phyloP scores from a whole-genome alignment of 2,888 invertebrate species.

The Zhengitettix transpicula region DNA sequence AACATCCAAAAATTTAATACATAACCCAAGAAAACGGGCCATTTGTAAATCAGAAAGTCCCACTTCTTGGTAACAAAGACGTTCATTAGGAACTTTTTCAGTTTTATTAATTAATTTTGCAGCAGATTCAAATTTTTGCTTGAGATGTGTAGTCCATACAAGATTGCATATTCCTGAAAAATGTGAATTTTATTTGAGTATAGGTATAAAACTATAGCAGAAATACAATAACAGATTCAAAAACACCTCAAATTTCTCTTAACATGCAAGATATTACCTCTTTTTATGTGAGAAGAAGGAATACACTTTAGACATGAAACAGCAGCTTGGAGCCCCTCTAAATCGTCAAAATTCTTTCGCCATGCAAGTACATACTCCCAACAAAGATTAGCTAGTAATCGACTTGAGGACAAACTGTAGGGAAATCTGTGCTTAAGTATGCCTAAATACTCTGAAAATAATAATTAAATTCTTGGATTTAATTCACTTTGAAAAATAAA shows the following conservation, averaged over 20 bases:
- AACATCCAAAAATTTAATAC: conserved; percentile 32
- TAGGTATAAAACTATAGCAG: too few relatives aligned
- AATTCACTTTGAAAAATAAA: too few relatives aligned
- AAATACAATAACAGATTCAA: too few relatives aligned
- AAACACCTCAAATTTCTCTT: not conserved
- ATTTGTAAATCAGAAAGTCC: conserved; percentile 47
- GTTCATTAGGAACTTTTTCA: conserved; percentile 72
- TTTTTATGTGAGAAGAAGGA: conserved; percentile 42
- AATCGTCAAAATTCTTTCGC: conserved; percentile 56
- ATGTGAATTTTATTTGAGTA: not conserved
- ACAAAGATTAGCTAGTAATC: conserved; percentile 67
- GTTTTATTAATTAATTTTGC: conserved; percentile 64
- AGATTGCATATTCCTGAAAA: conserved; percentile 57
- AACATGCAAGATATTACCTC: conserved; percentile 39
- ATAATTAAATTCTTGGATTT: too few relatives aligned
- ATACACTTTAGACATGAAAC: conserved; percentile 49
- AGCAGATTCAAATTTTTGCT: conserved; percentile 56
- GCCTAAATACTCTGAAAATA: conserved; percentile 2
- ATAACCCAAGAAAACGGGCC: conserved; percentile 24
- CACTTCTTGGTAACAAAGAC: conserved; percentile 60
- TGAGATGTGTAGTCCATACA: conserved; percentile 80
- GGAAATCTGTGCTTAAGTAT: conserved; percentile 66
- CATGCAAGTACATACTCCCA: conserved; percentile 85
- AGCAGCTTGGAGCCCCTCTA: conserved; percentile 51
- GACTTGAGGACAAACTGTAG: conserved; percentile 62